Evolutionary conservation across 2,113 vertebrate genomes (phyloP).

Genomic region (Rhizomys pruinosus): DNA sequence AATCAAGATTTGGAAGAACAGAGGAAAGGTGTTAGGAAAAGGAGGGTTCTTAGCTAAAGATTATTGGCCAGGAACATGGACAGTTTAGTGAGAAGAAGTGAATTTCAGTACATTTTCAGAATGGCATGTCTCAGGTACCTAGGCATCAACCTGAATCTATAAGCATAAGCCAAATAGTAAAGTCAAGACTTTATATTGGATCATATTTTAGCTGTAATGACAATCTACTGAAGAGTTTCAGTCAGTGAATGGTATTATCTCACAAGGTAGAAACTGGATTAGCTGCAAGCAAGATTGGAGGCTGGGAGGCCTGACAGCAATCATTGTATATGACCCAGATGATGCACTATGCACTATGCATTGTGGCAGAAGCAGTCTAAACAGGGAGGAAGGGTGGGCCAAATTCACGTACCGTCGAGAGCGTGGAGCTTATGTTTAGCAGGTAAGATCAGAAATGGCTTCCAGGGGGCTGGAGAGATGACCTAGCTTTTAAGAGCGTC

Average conservation of each 20-base stretch:
- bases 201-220: neutral
- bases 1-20: neutral
- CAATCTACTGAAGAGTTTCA: neutral
- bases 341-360: accelerated
- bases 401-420: neutral
- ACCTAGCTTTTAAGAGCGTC: no score
- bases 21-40: neutral
- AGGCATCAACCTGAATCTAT: neutral
- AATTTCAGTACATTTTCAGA: neutral
- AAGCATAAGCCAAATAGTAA: neutral
- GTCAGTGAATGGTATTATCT: neutral
- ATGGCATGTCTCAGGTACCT: neutral
- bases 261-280: no score
- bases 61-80: neutral
- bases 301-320: neutral
- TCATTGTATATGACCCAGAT: accelerated
- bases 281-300: neutral
- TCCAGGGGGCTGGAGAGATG: no score
- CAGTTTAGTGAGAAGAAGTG: neutral
- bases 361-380: accelerated
- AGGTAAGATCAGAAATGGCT: neutral
- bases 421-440: neutral
- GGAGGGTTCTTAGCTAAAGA: neutral
- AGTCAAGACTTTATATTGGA: no score
- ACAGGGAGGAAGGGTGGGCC: neutral